Conservation (phyloP, 1,140 invertebrate species). For the Scaptomyza pallida region DNA sequence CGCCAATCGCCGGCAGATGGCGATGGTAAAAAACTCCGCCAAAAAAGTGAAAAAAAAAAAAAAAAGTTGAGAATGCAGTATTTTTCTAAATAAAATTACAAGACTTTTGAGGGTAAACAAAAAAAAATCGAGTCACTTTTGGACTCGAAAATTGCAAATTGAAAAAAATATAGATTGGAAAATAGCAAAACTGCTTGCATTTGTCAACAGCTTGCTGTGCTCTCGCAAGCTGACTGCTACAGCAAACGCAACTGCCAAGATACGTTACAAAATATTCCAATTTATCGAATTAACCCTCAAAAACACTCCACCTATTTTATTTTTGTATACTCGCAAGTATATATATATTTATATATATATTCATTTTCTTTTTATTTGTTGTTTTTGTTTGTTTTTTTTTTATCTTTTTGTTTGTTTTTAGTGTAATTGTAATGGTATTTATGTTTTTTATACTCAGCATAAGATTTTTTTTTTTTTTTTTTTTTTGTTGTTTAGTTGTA, state of each 20-base stretch:
- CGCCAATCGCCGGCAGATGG: no score
- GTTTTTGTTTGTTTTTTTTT: no score
- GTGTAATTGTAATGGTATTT: constrained; percentile 66
- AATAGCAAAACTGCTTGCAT: no score
- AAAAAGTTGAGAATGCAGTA: no score
- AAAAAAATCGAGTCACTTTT: no score
- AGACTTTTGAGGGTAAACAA: no score
- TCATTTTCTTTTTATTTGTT: constrained; percentile 70
- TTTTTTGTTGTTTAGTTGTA: constrained; percentile 61
- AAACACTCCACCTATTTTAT: constrained; percentile 35
- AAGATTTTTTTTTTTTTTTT: constrained; percentile 72
- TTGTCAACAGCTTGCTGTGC: not conserved
- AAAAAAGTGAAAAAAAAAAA: no score
- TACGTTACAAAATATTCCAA: constrained; percentile 50
- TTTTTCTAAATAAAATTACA: no score
- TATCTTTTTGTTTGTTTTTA: constrained; percentile 38
- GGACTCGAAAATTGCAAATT: no score
- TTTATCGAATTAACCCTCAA: constrained; percentile 22
- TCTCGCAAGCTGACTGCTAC: constrained; percentile 29
- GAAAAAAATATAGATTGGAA: no score
- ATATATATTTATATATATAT: constrained; percentile 41
- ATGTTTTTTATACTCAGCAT: constrained; percentile 80
- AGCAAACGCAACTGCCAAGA: not conserved
- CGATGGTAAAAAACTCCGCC: no score
- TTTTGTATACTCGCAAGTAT: constrained; percentile 24